phyloP scores from a whole-genome alignment of 2,888 invertebrate genomes.

The Tachina lurida region DNA sequence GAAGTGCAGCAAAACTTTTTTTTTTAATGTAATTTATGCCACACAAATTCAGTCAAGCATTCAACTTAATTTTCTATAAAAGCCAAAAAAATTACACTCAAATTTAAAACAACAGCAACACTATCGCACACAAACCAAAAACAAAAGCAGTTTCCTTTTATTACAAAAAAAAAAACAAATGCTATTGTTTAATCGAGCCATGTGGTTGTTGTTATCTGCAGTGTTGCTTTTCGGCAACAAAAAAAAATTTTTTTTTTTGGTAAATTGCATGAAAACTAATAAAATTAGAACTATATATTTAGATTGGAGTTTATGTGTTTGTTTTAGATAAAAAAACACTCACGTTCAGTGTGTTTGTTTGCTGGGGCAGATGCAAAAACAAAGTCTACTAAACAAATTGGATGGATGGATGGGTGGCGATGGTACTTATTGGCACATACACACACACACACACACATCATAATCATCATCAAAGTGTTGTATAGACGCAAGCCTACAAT shows the following conservation, averaged over 20 bases:
- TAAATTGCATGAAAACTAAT: constrained; percentile 50
- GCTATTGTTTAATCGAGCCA: constrained; percentile 20
- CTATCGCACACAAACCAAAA: background rate
- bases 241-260: constrained; percentile 8
- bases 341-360: background rate
- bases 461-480: background rate
- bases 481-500: background rate
- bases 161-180: constrained; percentile 20
- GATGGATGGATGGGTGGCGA: constrained; percentile 13
- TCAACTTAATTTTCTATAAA: constrained; percentile 57
- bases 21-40: constrained; percentile 60
- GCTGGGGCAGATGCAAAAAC: constrained; percentile 21
- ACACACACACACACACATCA: background rate
- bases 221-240: constrained; percentile 23
- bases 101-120: constrained; percentile 19
- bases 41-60: constrained; percentile 58
- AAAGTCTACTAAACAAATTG: constrained; percentile 19
- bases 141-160: constrained; percentile 17
- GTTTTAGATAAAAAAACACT: background rate
- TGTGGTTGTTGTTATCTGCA: constrained; percentile 41
- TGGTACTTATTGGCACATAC: constrained; percentile 3
- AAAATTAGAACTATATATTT: constrained; percentile 52
- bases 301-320: constrained; percentile 27
- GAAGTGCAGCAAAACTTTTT: constrained; percentile 21
- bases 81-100: constrained; percentile 20